Percentiles rank a stretch among this genome's conserved stretches.
phyloP scores from a whole-genome alignment of 1,140 invertebrate genomes.

The Camponotus floridanus region DNA sequence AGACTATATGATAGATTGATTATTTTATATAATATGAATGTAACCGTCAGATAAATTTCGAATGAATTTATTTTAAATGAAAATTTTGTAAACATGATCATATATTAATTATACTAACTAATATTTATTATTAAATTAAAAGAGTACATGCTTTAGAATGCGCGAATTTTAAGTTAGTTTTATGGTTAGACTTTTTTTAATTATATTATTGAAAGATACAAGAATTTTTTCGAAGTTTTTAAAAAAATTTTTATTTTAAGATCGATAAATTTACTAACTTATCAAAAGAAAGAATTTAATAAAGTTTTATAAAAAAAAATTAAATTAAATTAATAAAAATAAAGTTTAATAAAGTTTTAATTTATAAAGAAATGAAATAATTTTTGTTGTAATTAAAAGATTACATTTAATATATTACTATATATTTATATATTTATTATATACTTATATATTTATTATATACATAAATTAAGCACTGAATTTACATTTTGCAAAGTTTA shows the following conservation, averaged over 20 bases:
- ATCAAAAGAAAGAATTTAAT: background rate
- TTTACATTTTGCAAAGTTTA: background rate
- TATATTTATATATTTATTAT: too few species aligned
- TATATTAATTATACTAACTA: conserved; percentile 8
- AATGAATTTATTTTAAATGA: background rate
- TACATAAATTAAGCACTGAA: background rate
- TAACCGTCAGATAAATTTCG: background rate
- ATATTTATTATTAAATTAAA: conserved; percentile 3
- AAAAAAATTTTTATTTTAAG: background rate
- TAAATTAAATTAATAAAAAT: too few species aligned
- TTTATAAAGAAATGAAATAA: background rate
- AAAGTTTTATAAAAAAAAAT: background rate
- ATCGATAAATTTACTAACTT: background rate
- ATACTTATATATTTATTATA: too few species aligned
- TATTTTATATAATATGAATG: background rate
- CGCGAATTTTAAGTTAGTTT: background rate
- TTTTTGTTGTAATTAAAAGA: background rate
- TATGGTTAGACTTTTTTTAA: background rate
- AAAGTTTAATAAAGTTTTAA: background rate
- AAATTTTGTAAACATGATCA: background rate
- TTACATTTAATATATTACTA: background rate
- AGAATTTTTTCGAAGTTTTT: background rate
- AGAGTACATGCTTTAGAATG: background rate
- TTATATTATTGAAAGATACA: background rate
- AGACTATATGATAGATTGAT: background rate